Conservation (phyloP, 2,888 invertebrate genomes). For the Lithophane ornitopus region DNA sequence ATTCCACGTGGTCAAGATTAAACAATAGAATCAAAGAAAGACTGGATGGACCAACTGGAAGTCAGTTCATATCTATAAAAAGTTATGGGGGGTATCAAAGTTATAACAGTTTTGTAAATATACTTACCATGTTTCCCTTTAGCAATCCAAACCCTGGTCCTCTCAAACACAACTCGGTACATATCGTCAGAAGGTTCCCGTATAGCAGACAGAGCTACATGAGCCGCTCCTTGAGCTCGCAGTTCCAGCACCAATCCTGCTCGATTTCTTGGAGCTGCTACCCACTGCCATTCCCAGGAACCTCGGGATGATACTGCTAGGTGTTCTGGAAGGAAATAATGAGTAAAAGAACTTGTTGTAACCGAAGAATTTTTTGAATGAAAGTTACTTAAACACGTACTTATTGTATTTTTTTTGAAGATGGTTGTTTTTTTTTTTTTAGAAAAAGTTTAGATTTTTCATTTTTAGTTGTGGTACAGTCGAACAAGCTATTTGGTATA, state of each 20-base stretch:
- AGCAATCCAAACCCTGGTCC: conserved; percentile 92
- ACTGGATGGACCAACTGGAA: neutral
- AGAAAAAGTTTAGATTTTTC: no score
- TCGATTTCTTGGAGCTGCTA: conserved; percentile 91
- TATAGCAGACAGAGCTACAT: conserved; percentile 90
- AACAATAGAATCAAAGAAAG: neutral
- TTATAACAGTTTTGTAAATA: neutral
- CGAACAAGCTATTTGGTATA: no score
- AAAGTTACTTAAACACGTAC: no score
- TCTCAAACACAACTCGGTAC: conserved; percentile 92
- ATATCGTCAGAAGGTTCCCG: conserved; percentile 91
- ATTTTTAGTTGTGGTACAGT: no score
- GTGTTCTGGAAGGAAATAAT: conserved; percentile 87
- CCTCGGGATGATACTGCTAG: conserved; percentile 91
- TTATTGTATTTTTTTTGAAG: no score
- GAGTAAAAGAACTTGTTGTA: neutral
- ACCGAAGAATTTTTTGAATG: neutral
- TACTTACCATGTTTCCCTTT: conserved; percentile 92
- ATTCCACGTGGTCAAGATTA: neutral
- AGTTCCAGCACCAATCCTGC: conserved; percentile 92
- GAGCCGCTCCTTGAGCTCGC: conserved; percentile 90
- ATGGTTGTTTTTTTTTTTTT: no score
- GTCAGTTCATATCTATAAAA: neutral
- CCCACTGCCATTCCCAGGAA: conserved; percentile 92
- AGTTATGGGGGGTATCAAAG: neutral